Evolutionary conservation across 2,888 invertebrate species (phyloP).

Genomic region (Ennomos quercinarius): DNA sequence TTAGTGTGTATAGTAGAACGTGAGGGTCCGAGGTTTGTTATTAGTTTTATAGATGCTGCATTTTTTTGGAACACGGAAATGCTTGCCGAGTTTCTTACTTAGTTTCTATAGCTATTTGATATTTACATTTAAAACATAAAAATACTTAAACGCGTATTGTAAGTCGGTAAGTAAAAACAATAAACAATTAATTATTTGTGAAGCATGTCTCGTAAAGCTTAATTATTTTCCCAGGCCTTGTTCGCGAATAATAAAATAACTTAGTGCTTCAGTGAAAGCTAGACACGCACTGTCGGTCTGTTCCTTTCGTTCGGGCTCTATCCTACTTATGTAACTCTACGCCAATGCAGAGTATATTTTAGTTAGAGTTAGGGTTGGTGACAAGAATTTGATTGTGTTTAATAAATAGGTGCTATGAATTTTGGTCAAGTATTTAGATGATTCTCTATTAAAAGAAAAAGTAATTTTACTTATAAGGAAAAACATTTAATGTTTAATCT

Average conservation of each 20-base stretch:
- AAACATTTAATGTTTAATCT: too few relatives aligned
- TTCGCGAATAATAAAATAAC: constrained; percentile 11
- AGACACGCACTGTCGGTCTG: constrained; percentile 29
- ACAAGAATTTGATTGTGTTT: background rate
- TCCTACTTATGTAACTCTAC: constrained; percentile 71
- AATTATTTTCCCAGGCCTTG: constrained; percentile 4
- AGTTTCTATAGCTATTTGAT: too few relatives aligned
- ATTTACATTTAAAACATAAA: too few relatives aligned
- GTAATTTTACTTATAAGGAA: too few relatives aligned
- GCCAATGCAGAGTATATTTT: constrained; percentile 68
- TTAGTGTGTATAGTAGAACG: constrained; percentile 8
- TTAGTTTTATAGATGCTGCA: constrained; percentile 13
- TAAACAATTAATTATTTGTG: background rate
- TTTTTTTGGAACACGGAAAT: too few relatives aligned
- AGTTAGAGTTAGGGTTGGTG: background rate
- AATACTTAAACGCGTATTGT: background rate
- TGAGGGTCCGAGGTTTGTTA: constrained; percentile 22
- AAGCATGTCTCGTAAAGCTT: background rate
- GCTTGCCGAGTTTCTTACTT: too few relatives aligned
- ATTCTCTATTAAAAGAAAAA: too few relatives aligned
- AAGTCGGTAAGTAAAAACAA: background rate
- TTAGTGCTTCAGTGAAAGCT: constrained; percentile 9
- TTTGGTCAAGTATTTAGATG: too few relatives aligned
- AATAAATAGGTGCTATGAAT: too few relatives aligned
- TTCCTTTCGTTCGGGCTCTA: constrained; percentile 39